These are phyloP conservation scores for Trinorchestia longiramus DNA, from an alignment of 1,140 invertebrate species.

Conservation along the genomic window DNA sequence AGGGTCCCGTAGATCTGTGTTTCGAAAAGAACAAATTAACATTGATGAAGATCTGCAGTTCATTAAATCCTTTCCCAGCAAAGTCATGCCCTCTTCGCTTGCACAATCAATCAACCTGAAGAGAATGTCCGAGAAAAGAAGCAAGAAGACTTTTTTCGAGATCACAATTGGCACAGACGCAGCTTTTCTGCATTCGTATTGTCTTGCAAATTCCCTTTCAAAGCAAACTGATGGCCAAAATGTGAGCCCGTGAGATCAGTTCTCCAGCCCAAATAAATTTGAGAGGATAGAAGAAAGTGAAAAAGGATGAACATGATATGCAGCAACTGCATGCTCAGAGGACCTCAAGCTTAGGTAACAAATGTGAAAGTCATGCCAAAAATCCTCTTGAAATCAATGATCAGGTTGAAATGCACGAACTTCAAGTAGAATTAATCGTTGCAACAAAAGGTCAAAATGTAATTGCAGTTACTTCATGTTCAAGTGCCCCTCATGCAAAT, in stretches of 20 bases:
- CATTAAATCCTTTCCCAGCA: slow-evolving; percentile 4
- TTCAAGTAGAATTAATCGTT: background rate
- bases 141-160: slow-evolving; percentile 21
- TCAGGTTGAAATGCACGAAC: background rate
- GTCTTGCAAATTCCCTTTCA: slow-evolving; percentile 52
- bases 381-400: background rate
- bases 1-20: background rate
- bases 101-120: slow-evolving; percentile 9
- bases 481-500: background rate
- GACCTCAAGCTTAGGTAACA: background rate
- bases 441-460: background rate
- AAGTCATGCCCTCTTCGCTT: slow-evolving; percentile 21
- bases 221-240: slow-evolving; percentile 40
- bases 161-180: slow-evolving; percentile 44
- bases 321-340: background rate
- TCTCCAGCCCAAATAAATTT: background rate
- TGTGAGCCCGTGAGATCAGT: slow-evolving; percentile 3
- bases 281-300: slow-evolving; percentile 7
- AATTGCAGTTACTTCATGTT: background rate
- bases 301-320: background rate
- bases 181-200: slow-evolving; percentile 9
- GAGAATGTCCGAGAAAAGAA: slow-evolving; percentile 43
- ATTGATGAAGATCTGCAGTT: slow-evolving; percentile 34
- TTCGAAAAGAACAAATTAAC: slow-evolving; percentile 52
- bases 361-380: background rate